Percentiles rank a stretch among this genome's conserved stretches.
phyloP scores from a whole-genome alignment of 2,113 vertebrate genomes.

The Antidorcas marsupialis region DNA sequence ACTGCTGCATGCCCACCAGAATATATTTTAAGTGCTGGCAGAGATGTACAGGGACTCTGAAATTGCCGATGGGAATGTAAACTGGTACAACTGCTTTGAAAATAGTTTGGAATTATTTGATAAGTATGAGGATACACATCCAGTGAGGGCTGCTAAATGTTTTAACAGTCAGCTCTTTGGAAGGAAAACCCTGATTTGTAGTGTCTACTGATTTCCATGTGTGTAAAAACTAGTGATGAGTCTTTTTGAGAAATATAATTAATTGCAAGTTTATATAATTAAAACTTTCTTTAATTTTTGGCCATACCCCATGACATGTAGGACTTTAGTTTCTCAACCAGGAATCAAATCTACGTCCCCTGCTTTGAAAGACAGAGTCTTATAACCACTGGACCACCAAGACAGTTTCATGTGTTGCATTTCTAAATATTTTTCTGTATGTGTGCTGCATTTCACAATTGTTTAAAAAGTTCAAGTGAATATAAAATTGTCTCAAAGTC shows the following conservation, averaged over 20 bases:
- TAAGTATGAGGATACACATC: not conserved
- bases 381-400: not conserved
- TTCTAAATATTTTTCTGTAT: not conserved
- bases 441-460: not conserved
- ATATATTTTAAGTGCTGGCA: not conserved
- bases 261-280: not conserved
- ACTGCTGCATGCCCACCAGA: not conserved
- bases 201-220: not conserved
- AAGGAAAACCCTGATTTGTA: not conserved
- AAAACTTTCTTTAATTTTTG: not conserved
- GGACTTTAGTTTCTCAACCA: not conserved
- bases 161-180: not conserved
- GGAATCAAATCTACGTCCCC: not conserved
- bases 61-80: not conserved
- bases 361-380: not conserved
- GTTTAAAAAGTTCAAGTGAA: not conserved
- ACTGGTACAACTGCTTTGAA: not conserved
- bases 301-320: not conserved
- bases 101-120: not conserved
- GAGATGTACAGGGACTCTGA: not conserved
- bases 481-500: not conserved
- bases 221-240: not conserved
- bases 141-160: not conserved
- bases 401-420: not conserved
- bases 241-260: not conserved